A percentile compares a stretch with the other conserved stretches of the same genome.
phyloP scores from a whole-genome alignment of 1,140 invertebrate species.

The Oreohelix idahoensis region DNA sequence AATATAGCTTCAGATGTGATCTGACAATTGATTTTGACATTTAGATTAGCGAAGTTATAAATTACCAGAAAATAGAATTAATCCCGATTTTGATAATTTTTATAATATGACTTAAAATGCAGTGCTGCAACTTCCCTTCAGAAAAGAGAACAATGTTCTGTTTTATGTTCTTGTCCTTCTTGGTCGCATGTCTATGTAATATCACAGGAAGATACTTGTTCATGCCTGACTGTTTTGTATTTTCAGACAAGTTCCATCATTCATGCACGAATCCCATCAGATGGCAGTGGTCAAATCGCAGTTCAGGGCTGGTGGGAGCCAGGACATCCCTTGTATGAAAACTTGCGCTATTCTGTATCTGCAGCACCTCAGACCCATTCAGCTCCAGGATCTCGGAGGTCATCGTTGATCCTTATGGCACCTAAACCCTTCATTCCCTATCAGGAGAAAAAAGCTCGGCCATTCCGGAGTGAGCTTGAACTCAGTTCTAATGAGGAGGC shows the following conservation, averaged over 20 bases:
- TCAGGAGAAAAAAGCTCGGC: conserved; percentile 42
- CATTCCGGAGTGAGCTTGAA: conserved; percentile 52
- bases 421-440: conserved; percentile 61
- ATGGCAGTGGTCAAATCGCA: conserved; percentile 11
- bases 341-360: conserved; percentile 47
- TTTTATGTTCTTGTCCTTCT: no score
- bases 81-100: no score
- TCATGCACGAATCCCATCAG: conserved; percentile 46
- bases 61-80: no score
- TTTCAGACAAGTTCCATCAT: conserved; percentile 41
- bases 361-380: conserved; percentile 13
- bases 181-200: no score
- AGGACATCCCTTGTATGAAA: conserved; percentile 55
- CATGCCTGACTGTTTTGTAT: no score
- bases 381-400: conserved; percentile 39
- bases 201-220: no score
- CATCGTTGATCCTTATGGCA: conserved; percentile 49
- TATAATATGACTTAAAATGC: no score
- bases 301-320: conserved; percentile 14
- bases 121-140: no score
- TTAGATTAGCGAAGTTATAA: no score
- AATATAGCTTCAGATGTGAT: no score
- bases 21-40: no score
- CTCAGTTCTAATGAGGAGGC: conserved; percentile 28
- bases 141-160: no score